Evolutionary conservation across 2,797 vertebrate species (phyloP).

Genomic region (Anabacerthia variegaticeps): DNA sequence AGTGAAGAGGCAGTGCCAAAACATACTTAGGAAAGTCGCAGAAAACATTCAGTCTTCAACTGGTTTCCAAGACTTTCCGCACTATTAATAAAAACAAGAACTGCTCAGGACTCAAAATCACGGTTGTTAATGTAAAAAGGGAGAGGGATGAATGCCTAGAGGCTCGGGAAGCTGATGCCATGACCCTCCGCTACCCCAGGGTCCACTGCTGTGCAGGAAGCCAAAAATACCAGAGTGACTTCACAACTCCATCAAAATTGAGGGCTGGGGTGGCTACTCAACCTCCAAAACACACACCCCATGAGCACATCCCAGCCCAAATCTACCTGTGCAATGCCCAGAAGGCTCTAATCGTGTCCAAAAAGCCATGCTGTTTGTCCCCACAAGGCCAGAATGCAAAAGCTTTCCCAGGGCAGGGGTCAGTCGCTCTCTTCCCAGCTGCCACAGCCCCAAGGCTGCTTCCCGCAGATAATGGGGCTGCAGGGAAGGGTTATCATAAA

Average conservation of each 20-base stretch:
- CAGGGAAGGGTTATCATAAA: background rate
- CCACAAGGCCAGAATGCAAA: background rate
- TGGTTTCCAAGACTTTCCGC: background rate
- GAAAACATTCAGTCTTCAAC: background rate
- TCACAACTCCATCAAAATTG: rapidly evolving
- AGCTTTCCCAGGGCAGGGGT: background rate
- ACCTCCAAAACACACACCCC: background rate
- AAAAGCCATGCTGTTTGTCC: rapidly evolving
- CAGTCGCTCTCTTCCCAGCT: rapidly evolving
- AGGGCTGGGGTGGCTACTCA: background rate
- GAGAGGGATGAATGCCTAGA: background rate
- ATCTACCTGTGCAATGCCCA: background rate
- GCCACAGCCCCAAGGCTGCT: background rate
- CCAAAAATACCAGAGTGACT: background rate
- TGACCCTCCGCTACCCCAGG: rapidly evolving
- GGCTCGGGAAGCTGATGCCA: background rate
- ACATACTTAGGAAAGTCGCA: background rate
- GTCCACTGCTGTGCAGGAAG: background rate
- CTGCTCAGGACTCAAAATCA: background rate
- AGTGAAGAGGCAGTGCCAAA: background rate
- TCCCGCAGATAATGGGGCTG: background rate
- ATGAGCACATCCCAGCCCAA: background rate
- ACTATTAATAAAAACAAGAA: background rate
- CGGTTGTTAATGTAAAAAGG: background rate
- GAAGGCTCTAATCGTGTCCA: background rate